phyloP scores from a whole-genome alignment of 1,140 invertebrate species.

The Eulimnadia texana region DNA sequence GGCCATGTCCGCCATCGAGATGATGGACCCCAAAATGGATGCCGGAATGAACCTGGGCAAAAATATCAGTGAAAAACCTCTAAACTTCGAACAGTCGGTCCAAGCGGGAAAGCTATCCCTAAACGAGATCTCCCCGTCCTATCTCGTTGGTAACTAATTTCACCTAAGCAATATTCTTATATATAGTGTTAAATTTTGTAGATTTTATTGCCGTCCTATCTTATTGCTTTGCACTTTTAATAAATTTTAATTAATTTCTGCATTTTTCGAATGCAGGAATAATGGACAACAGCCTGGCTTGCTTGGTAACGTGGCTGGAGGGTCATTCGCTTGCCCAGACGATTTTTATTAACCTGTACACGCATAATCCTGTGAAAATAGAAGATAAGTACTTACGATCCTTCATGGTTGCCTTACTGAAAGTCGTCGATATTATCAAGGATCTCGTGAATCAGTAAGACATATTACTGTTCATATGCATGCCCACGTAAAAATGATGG shows the following conservation, averaged over 20 bases:
- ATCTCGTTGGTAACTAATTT: background rate
- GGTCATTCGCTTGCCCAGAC: slow-evolving; percentile 93
- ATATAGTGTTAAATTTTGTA: no score
- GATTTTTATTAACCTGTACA: slow-evolving; percentile 89
- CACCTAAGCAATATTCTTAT: no score
- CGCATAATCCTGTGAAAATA: slow-evolving; percentile 78
- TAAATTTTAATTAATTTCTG: background rate
- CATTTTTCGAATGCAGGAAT: slow-evolving; percentile 43
- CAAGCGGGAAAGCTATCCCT: slow-evolving; percentile 35
- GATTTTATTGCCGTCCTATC: no score
- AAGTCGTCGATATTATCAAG: slow-evolving; percentile 78
- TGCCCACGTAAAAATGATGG: no score
- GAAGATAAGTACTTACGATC: slow-evolving; percentile 67
- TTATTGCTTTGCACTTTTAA: no score
- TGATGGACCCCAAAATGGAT: slow-evolving; percentile 99
- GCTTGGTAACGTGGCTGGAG: slow-evolving; percentile 86
- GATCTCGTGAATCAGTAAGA: slow-evolving; percentile 72
- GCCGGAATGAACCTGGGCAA: slow-evolving; percentile 84
- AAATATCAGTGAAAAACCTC: slow-evolving; percentile 45
- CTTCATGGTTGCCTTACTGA: slow-evolving; percentile 76
- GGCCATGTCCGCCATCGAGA: slow-evolving; percentile 98
- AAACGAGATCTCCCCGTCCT: background rate
- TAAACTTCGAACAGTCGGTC: slow-evolving; percentile 77
- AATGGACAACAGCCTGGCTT: slow-evolving; percentile 82
- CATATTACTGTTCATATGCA: no score